phyloP scores from a whole-genome alignment of 2,113 vertebrate species.

The Antennarius striatus region DNA sequence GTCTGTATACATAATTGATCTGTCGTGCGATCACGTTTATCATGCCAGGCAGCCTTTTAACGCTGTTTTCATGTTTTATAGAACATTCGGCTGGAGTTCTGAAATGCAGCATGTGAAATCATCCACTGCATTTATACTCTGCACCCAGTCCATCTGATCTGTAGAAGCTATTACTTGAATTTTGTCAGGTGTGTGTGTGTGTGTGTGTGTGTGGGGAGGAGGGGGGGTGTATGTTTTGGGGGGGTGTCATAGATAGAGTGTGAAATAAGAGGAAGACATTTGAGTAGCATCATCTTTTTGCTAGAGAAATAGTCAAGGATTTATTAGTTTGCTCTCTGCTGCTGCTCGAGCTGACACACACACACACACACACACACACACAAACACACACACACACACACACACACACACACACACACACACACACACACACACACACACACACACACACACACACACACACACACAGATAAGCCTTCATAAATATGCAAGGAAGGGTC shows the following conservation, averaged over 20 bases:
- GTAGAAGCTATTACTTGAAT: slow-evolving; percentile 1
- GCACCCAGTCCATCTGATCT: slow-evolving; percentile 9
- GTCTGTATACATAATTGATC: slow-evolving; percentile 37
- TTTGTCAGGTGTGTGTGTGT: slow-evolving; percentile 18
- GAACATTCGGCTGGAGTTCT: neutral
- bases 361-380: slow-evolving; percentile 1
- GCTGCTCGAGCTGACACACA: slow-evolving; percentile 21
- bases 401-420: neutral
- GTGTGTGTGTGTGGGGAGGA: too few species aligned
- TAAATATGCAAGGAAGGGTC: slow-evolving; percentile 1
- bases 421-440: neutral
- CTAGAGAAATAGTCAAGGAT: slow-evolving; percentile 34
- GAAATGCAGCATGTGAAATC: slow-evolving; percentile 1
- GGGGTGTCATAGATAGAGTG: neutral
- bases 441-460: neutral
- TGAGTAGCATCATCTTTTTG: slow-evolving; percentile 51
- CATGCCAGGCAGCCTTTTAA: neutral
- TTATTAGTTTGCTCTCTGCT: slow-evolving; percentile 34
- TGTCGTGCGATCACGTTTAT: neutral
- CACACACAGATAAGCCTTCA: too few species aligned
- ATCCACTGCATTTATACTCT: slow-evolving; percentile 2
- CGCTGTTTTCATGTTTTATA: slow-evolving; percentile 1
- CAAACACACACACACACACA: neutral
- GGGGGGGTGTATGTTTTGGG: slow-evolving; percentile 14
- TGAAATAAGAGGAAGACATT: slow-evolving; percentile 19